Conservation (phyloP, 2,113 vertebrate species). For the Hystrix cristata region DNA sequence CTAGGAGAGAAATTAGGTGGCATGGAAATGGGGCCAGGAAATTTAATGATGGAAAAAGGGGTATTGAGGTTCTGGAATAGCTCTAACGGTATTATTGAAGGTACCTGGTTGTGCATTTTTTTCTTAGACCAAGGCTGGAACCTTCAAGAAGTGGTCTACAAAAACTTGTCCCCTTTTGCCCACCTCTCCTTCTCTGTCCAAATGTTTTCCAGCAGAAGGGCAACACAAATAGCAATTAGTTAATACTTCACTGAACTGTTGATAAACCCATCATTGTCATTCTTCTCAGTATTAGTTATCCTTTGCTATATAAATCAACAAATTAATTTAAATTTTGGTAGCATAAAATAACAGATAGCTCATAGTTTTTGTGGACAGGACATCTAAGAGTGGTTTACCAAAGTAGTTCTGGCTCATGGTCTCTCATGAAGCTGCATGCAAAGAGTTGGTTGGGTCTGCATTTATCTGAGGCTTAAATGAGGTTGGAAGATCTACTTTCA, state of each 20-base stretch:
- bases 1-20: constrained; percentile 30
- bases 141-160: not conserved
- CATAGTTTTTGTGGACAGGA: not conserved
- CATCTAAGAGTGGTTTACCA: not conserved
- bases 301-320: constrained; percentile 40
- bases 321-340: constrained; percentile 25
- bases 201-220: not conserved
- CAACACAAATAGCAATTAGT: constrained; percentile 24
- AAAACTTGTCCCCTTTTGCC: not conserved
- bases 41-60: not conserved
- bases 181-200: not conserved
- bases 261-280: not conserved
- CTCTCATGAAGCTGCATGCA: not conserved
- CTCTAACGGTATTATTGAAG: not conserved
- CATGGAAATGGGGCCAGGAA: not conserved
- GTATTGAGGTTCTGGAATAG: not conserved
- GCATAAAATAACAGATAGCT: constrained; percentile 41
- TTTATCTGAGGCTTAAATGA: not conserved
- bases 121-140: not conserved
- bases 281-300: constrained; percentile 1
- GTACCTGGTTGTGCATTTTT: not conserved
- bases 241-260: constrained; percentile 18
- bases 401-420: constrained; percentile 21
- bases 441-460: not conserved
- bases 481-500: not conserved